phyloP scores from a whole-genome alignment of 2,113 vertebrate genomes.

The Peromyscus polionotus region DNA sequence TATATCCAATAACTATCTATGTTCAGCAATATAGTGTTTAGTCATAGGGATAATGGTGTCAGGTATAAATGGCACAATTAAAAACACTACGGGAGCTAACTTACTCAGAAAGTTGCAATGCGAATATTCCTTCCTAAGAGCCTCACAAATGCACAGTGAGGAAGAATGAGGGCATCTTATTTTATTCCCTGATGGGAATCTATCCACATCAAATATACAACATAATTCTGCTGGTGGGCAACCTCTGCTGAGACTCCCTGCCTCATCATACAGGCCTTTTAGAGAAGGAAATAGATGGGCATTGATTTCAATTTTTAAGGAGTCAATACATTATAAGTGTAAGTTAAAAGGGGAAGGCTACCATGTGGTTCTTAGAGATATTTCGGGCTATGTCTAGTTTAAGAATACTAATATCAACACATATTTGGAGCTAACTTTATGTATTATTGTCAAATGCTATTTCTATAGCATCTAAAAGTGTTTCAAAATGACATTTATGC shows the following conservation, averaged over 20 bases:
- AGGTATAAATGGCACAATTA: slow-evolving; percentile 82
- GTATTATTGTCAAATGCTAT: slow-evolving; percentile 42
- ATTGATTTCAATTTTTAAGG: slow-evolving; percentile 66
- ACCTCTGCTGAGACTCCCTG: slow-evolving; percentile 51
- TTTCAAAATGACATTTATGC: slow-evolving; percentile 40
- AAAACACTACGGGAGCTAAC: slow-evolving; percentile 69
- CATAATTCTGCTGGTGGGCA: slow-evolving; percentile 35
- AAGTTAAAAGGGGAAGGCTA: slow-evolving; percentile 61
- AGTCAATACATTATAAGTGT: slow-evolving; percentile 59
- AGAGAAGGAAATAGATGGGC: slow-evolving; percentile 56
- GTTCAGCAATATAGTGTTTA: slow-evolving; percentile 62
- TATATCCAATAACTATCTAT: slow-evolving; percentile 70
- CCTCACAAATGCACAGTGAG: slow-evolving; percentile 46
- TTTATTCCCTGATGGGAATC: slow-evolving; percentile 67
- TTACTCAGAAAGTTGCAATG: slow-evolving; percentile 70
- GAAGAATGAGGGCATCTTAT: slow-evolving; percentile 72
- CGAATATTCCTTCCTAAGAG: slow-evolving; percentile 63
- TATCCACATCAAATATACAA: slow-evolving; percentile 64
- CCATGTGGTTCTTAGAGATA: slow-evolving; percentile 36
- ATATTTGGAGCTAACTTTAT: background rate
- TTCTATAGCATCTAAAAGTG: background rate
- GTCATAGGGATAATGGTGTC: slow-evolving; percentile 77
- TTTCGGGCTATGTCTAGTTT: slow-evolving; percentile 25
- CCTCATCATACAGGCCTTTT: slow-evolving; percentile 47
- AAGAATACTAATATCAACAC: slow-evolving; percentile 45